phyloP scores from a whole-genome alignment of 2,797 vertebrate genomes.

The Decapterus maruadsi region DNA sequence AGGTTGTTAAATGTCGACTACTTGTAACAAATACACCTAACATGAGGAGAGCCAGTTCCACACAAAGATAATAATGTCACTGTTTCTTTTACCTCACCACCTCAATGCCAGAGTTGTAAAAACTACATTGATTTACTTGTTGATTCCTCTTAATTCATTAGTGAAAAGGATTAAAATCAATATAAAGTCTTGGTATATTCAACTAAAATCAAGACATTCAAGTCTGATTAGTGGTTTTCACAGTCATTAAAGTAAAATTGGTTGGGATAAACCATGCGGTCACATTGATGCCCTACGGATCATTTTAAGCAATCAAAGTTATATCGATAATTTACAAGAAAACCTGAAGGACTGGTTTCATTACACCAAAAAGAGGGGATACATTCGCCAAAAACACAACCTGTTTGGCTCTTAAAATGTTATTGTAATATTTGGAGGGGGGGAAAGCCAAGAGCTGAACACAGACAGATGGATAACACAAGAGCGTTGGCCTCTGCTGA shows the following conservation, averaged over 20 bases:
- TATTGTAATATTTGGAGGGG: conserved; percentile 17
- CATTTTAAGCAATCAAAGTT: background rate
- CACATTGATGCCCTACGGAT: background rate
- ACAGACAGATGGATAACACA: conserved; percentile 20
- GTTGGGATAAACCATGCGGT: background rate
- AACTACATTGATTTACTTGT: background rate
- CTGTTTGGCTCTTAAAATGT: conserved; percentile 28
- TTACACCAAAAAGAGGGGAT: conserved; percentile 22
- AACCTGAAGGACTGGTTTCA: background rate
- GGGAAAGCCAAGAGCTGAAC: conserved; percentile 6
- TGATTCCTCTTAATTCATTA: background rate
- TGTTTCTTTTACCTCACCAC: background rate
- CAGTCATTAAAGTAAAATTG: background rate
- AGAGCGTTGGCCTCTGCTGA: conserved; percentile 8
- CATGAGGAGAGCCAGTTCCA: background rate
- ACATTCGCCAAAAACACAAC: conserved; percentile 33
- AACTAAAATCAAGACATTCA: background rate
- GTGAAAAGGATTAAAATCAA: background rate
- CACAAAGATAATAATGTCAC: background rate
- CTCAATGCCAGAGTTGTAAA: background rate
- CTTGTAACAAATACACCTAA: background rate
- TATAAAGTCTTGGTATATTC: background rate
- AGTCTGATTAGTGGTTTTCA: background rate
- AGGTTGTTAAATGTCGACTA: background rate
- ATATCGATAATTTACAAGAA: background rate